Evolutionary conservation across 2,113 vertebrate species (phyloP).

Genomic region (Pterocles gutturalis): DNA sequence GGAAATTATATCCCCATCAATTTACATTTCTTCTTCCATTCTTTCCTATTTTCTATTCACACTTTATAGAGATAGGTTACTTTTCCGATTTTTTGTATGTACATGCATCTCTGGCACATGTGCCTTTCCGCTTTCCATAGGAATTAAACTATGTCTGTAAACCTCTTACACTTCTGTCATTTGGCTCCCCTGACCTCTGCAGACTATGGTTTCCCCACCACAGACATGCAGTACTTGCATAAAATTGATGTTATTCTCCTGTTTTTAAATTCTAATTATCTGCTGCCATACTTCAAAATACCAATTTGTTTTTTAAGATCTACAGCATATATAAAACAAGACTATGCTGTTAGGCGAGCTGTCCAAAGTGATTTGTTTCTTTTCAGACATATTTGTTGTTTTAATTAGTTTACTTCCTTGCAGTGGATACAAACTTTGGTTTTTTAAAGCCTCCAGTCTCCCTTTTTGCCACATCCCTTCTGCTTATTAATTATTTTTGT

Average conservation of each 20-base stretch:
- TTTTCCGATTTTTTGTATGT: background rate
- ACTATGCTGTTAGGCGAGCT: background rate
- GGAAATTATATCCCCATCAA: background rate
- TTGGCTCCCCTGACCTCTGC: background rate
- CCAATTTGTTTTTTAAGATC: background rate
- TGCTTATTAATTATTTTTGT: background rate
- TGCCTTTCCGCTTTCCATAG: background rate
- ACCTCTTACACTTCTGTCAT: background rate
- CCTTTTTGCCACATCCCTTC: background rate
- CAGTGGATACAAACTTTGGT: background rate
- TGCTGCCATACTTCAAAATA: slow-evolving; percentile 34
- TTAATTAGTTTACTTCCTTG: slow-evolving; percentile 44
- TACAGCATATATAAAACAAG: background rate
- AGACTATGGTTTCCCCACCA: background rate
- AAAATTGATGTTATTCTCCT: slow-evolving; percentile 10
- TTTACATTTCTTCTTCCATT: background rate
- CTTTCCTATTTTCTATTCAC: background rate
- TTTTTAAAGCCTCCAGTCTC: background rate
- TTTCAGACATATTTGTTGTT: background rate
- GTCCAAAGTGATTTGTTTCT: slow-evolving; percentile 28
- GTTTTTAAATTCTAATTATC: slow-evolving; percentile 47
- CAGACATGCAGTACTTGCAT: background rate
- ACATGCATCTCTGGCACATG: accelerated
- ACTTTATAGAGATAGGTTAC: background rate
- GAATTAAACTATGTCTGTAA: background rate